phyloP scores from a whole-genome alignment of 2,797 vertebrate genomes.

The Takifugu ocellatus region DNA sequence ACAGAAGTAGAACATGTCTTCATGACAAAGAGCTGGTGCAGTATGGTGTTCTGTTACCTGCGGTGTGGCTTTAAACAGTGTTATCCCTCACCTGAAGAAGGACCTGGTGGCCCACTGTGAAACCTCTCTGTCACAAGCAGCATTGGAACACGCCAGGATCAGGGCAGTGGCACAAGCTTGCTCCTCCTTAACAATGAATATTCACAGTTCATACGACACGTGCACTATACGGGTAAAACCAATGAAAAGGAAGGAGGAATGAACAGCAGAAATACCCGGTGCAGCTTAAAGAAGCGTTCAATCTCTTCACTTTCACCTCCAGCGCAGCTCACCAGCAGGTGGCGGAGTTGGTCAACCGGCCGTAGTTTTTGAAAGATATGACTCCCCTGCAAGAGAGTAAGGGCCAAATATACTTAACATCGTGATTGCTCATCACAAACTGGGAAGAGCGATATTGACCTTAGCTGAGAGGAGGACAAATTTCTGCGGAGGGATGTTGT shows the following conservation, averaged over 20 bases:
- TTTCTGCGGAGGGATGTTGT: constrained; percentile 87
- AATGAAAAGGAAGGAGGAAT: neutral
- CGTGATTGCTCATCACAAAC: too few relatives aligned
- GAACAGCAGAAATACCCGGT: constrained; percentile 77
- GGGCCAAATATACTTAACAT: neutral
- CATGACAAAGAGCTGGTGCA: neutral
- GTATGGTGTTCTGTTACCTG: neutral
- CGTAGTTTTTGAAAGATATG: constrained; percentile 95
- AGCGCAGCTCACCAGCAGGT: constrained; percentile 89
- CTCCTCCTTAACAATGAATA: constrained; percentile 78
- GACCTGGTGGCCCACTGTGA: constrained; percentile 93
- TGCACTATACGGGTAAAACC: neutral
- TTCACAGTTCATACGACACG: neutral
- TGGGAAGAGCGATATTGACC: constrained; percentile 61
- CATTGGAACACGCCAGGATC: constrained; percentile 89
- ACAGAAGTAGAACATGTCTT: neutral
- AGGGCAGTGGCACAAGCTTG: constrained; percentile 93
- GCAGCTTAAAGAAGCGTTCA: constrained; percentile 95
- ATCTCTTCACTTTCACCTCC: constrained; percentile 95
- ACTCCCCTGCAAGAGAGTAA: constrained; percentile 80
- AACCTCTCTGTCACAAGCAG: constrained; percentile 88
- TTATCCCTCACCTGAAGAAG: constrained; percentile 86
- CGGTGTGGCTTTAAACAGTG: neutral
- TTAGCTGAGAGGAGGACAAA: constrained; percentile 97
- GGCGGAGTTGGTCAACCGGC: constrained; percentile 92